Percentiles rank a stretch among this genome's conserved stretches.
phyloP scores from a whole-genome alignment of 2,888 invertebrate species.

The Maniola hyperantus region DNA sequence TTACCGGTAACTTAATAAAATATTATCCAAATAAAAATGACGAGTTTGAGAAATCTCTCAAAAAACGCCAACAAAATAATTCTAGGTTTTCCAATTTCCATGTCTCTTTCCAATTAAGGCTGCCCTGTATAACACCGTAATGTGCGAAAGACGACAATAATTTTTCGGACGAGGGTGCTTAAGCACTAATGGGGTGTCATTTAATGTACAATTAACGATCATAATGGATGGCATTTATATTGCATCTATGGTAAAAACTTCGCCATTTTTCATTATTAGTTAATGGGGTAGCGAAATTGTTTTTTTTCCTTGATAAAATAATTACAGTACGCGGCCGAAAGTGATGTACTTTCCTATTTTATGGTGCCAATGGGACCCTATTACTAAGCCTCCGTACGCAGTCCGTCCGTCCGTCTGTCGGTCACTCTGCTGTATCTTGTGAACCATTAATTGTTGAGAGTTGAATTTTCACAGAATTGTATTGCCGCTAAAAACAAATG shows the following conservation, averaged over 20 bases:
- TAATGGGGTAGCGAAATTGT: not conserved
- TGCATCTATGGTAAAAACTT: slow-evolving; percentile 4
- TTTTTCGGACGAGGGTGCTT: slow-evolving; percentile 29
- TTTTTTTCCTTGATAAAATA: not conserved
- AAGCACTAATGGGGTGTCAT: slow-evolving; percentile 32
- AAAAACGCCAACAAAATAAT: not conserved
- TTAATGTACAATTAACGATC: slow-evolving; percentile 32
- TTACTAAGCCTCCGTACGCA: too few relatives aligned
- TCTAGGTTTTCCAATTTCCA: not conserved
- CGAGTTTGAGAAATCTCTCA: not conserved
- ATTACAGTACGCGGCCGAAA: too few relatives aligned
- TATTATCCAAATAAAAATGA: too few relatives aligned
- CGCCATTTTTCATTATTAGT: not conserved
- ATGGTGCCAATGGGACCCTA: too few relatives aligned
- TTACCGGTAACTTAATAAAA: too few relatives aligned
- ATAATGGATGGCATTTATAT: slow-evolving; percentile 20
- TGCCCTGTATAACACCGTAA: not conserved
- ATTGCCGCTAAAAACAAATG: too few relatives aligned
- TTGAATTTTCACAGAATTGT: too few relatives aligned
- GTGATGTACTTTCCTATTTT: too few relatives aligned
- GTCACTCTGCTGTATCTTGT: too few relatives aligned
- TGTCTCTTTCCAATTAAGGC: not conserved
- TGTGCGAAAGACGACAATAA: slow-evolving; percentile 27
- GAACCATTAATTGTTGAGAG: too few relatives aligned
- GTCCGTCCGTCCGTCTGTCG: too few relatives aligned